A percentile compares a stretch with the other conserved stretches of the same genome.
These are phyloP conservation scores for Pollenia griseotomentosa DNA, from an alignment of 2,888 invertebrate species.

Conservation along the genomic window DNA sequence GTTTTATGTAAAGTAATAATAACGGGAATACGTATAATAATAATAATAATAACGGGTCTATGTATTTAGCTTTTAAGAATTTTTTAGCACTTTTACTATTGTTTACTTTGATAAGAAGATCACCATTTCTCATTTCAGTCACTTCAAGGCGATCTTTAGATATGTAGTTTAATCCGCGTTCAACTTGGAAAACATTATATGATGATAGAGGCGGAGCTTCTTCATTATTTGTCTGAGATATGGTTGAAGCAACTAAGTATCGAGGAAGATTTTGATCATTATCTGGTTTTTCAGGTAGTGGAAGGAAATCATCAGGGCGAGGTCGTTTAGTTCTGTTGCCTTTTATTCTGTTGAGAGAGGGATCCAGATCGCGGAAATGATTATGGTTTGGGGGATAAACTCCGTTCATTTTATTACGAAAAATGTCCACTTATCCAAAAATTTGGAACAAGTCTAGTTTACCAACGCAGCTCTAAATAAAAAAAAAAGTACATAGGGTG, in stretches of 20 bases:
- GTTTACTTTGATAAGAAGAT: no score
- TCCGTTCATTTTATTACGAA: background rate
- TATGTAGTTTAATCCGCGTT: background rate
- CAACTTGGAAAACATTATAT: background rate
- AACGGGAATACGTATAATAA: no score
- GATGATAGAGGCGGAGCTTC: no score
- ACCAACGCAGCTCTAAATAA: no score
- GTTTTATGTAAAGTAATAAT: background rate
- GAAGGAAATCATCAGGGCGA: background rate
- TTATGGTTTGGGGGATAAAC: background rate
- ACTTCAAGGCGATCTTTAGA: background rate
- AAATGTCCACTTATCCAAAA: no score
- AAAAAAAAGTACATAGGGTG: no score
- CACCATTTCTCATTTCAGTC: background rate
- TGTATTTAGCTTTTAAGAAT: constrained; percentile 1
- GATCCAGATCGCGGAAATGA: background rate
- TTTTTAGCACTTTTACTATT: background rate
- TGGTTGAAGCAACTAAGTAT: background rate
- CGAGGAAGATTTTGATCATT: no score
- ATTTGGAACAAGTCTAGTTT: no score
- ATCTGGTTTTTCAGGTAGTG: background rate
- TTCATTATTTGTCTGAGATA: no score
- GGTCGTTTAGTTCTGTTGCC: background rate
- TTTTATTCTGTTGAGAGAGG: background rate
- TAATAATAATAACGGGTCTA: no score